These are phyloP conservation scores for Polyommatus iphigenia DNA, from an alignment of 2,888 invertebrate genomes.

Conservation along the genomic window DNA sequence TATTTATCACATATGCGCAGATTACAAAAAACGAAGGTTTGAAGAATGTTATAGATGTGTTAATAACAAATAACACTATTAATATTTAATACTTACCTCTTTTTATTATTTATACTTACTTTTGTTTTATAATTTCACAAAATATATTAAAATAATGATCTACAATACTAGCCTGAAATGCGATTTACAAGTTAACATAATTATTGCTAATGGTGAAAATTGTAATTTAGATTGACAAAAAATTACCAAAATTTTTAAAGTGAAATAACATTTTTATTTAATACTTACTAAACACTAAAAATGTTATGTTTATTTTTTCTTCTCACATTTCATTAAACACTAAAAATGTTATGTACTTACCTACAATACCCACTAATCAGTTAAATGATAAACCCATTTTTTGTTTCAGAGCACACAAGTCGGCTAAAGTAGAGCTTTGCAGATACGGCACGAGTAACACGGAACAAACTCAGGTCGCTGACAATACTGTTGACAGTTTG, in stretches of 20 bases:
- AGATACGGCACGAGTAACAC: conserved; percentile 69
- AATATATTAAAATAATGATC: too few relatives aligned
- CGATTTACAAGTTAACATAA: neutral
- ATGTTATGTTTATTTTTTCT: too few relatives aligned
- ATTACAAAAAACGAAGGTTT: conserved; percentile 71
- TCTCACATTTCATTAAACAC: too few relatives aligned
- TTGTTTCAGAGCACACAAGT: conserved; percentile 62
- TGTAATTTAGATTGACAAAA: neutral
- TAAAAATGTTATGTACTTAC: too few relatives aligned
- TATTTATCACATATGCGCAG: conserved; percentile 86
- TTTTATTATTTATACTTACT: too few relatives aligned
- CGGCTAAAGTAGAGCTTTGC: conserved; percentile 64
- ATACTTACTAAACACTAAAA: too few relatives aligned
- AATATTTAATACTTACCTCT: too few relatives aligned
- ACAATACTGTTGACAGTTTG: conserved; percentile 63
- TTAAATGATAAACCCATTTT: neutral
- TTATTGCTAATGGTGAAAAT: neutral
- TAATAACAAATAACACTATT: neutral
- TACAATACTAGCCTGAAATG: neutral
- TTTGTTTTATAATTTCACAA: too few relatives aligned
- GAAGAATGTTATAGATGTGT: neutral
- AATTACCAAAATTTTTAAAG: too few relatives aligned
- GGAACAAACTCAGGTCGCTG: conserved; percentile 65
- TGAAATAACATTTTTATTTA: too few relatives aligned
- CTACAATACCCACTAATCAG: too few relatives aligned